Evolutionary conservation across 1,140 invertebrate genomes (phyloP), one percentile per base, ranked within the genome.

Genomic region (Sitobion miscanthi): DNA sequence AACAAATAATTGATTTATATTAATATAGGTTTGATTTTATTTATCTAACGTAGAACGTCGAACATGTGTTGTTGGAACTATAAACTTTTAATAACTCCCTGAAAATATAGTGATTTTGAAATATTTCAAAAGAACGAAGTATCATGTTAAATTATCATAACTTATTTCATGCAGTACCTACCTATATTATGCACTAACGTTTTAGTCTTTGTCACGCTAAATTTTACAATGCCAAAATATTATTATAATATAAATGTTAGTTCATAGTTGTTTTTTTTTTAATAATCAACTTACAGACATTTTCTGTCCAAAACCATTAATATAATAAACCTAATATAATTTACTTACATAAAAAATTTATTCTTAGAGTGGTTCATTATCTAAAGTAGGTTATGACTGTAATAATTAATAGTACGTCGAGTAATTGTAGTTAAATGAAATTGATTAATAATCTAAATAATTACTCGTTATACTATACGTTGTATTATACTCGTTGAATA

Each of bases 391-490:
- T 35, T 89, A 38, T 77, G 62, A 77, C 30, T 77, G n/a, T n/a
- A 77, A 77, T 77, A 77, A 77, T 77, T 89, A 89, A 57, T 54
- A 89, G 17, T 35, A 89, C 49, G 20, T 89, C 35, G n/a, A 54
- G 49, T 89, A 88, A 52, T 57, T 57, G 35, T 57, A 89, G n/a
- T 88, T 52, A 45, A 89, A 89, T 38, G 30, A 54, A 89, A 89
- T 89, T 38, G 54, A 89, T 89, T 89, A 89, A 89, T 54, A 54
- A 89, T 57, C 54, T 57, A 89, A 49, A 88, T 88, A 52, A 88
- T 88, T 88, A 54, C 52, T 23, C 52, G 52, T 54, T 54, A 54
- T 52, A 52, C 49, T 52, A 47, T 47, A 47, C 45, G 45, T 47
- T 52, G 17, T 20, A 20, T 52, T 54, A 86, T 86, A 52, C 45